Evolutionary conservation across 2,888 invertebrate species (phyloP).

Genomic region (Phanerotoma sp.): DNA sequence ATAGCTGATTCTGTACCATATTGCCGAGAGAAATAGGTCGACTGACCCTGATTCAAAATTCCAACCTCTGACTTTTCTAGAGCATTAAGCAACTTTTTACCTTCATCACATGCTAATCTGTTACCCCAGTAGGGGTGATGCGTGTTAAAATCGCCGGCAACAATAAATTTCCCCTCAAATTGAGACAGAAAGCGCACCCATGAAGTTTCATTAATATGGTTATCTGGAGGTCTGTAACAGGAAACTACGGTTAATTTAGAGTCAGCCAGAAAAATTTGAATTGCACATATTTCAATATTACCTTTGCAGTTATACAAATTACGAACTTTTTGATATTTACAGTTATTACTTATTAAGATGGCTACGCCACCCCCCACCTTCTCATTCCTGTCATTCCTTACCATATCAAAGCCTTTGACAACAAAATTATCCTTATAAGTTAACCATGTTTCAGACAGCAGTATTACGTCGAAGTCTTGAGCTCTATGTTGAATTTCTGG

Average conservation of each 20-base stretch:
- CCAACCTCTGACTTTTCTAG: not conserved
- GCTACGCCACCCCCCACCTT: not conserved
- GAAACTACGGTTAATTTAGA: no score
- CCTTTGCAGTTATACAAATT: no score
- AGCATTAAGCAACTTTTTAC: not conserved
- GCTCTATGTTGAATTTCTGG: conserved; percentile 4
- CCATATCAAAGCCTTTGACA: not conserved
- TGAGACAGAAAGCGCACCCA: not conserved
- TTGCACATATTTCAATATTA: no score
- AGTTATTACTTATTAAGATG: no score
- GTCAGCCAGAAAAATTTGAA: no score
- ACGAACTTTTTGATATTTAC: no score
- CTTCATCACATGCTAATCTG: not conserved
- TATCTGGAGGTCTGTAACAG: no score
- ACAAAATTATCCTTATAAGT: not conserved
- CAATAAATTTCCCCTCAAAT: not conserved
- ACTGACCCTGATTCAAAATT: conserved; percentile 2
- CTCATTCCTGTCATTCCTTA: conserved; percentile 1
- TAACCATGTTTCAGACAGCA: conserved; percentile 4
- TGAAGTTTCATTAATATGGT: not conserved
- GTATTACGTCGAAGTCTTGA: conserved; percentile 8
- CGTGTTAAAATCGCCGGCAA: not conserved
- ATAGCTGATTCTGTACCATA: conserved; percentile 4
- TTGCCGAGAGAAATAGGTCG: conserved; percentile 6
- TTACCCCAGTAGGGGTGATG: not conserved